A percentile compares a stretch with the other conserved stretches of the same genome.
These are phyloP conservation scores for Parauchenoglanis ngamensis DNA, from an alignment of 2,797 vertebrate genomes.

Conservation along the genomic window DNA sequence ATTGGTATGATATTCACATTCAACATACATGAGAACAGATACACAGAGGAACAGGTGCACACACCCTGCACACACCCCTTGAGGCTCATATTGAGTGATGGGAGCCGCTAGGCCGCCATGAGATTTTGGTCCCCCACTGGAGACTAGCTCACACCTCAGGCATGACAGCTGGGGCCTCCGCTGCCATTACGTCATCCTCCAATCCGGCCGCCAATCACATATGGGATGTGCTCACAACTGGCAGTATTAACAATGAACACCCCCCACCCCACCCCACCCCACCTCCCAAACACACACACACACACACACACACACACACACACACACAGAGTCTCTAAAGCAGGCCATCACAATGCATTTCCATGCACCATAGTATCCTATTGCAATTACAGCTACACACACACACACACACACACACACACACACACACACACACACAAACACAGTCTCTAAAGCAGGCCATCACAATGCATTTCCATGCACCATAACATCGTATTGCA, in stretches of 20 bases:
- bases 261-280: not conserved
- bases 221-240: conserved; percentile 76
- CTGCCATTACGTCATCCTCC: conserved; percentile 79
- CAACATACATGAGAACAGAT: conserved; percentile 13
- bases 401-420: conserved; percentile 38
- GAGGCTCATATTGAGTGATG: conserved; percentile 45
- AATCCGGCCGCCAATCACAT: conserved; percentile 68
- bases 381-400: conserved; percentile 32
- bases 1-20: not conserved
- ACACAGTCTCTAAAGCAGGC: conserved; percentile 27
- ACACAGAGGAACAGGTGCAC: conserved; percentile 18
- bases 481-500: conserved; percentile 48
- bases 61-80: conserved; percentile 26
- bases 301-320: not conserved
- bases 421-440: too few species aligned
- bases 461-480: conserved; percentile 21
- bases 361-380: conserved; percentile 47
- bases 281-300: conserved; percentile 33
- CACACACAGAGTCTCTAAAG: conserved; percentile 24
- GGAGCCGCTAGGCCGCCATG: conserved; percentile 37
- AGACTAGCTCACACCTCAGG: conserved; percentile 76
- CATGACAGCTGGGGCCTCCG: conserved; percentile 79
- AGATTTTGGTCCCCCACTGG: conserved; percentile 48
- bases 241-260: conserved; percentile 63
- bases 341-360: conserved; percentile 5